These are phyloP conservation scores for Pogonophryne albipinna DNA, from an alignment of 2,797 vertebrate genomes.

Conservation along the genomic window DNA sequence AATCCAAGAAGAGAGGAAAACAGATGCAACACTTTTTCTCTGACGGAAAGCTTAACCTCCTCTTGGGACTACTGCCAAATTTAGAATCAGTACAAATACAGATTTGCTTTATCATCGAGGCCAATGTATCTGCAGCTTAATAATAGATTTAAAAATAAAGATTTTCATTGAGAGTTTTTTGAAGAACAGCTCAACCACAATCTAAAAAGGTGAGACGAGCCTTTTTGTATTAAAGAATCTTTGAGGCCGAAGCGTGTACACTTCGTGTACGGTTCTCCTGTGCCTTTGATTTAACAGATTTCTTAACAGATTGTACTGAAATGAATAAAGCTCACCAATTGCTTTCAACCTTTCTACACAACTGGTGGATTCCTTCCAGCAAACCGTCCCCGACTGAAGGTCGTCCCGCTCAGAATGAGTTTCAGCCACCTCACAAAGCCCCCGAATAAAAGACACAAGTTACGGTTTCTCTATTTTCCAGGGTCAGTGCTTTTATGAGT, in stretches of 20 bases:
- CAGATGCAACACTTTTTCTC: constrained; percentile 6
- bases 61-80: constrained; percentile 31
- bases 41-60: constrained; percentile 31
- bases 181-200: constrained; percentile 1
- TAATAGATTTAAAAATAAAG: constrained; percentile 23
- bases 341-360: constrained; percentile 36
- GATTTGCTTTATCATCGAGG: constrained; percentile 36
- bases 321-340: constrained; percentile 20
- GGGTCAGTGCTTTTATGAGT: constrained; percentile 67
- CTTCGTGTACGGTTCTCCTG: background rate
- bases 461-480: constrained; percentile 59
- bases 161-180: constrained; percentile 3
- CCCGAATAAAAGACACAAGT: constrained; percentile 51
- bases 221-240: constrained; percentile 21
- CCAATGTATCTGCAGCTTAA: constrained; percentile 12
- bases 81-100: constrained; percentile 27
- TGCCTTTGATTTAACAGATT: constrained; percentile 23
- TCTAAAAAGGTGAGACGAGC: constrained; percentile 7
- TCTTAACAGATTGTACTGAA: constrained; percentile 7
- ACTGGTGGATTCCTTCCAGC: constrained; percentile 24
- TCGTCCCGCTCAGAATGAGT: constrained; percentile 41
- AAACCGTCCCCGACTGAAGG: constrained; percentile 48
- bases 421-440: constrained; percentile 39
- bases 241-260: background rate
- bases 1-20: background rate